Conservation (phyloP, 2,113 vertebrate species). For the Tetrao urogallus region DNA sequence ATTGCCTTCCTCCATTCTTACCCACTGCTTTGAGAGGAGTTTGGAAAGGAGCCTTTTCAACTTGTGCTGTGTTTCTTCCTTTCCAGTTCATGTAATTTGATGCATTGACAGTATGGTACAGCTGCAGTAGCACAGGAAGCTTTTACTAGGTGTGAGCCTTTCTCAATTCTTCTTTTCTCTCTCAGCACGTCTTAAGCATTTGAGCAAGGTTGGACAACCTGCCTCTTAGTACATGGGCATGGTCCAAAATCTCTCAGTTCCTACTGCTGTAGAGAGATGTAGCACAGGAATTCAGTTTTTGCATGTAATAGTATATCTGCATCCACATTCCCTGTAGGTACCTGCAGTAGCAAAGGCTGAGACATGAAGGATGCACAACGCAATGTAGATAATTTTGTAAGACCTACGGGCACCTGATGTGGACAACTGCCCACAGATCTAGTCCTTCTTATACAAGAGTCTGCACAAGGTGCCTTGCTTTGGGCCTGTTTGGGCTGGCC, state of each 20-base stretch:
- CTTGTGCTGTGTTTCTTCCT: background rate
- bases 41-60: background rate
- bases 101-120: background rate
- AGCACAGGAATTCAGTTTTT: background rate
- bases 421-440: background rate
- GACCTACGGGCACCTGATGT: background rate
- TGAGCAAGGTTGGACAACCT: background rate
- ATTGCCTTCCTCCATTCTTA: background rate
- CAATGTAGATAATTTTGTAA: background rate
- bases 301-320: background rate
- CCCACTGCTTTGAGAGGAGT: background rate
- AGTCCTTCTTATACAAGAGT: background rate
- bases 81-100: background rate
- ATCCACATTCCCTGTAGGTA: background rate
- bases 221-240: background rate
- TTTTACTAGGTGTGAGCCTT: background rate
- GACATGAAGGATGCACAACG: background rate
- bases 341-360: background rate
- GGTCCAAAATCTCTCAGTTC: background rate
- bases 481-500: background rate
- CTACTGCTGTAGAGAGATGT: background rate
- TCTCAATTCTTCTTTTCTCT: background rate
- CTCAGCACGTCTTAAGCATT: background rate
- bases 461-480: background rate
- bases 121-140: background rate